A percentile compares a stretch with the other conserved stretches of the same genome.
Evolutionary conservation across 2,113 vertebrate genomes (phyloP).

Genomic region (Erythrocebus patas): DNA sequence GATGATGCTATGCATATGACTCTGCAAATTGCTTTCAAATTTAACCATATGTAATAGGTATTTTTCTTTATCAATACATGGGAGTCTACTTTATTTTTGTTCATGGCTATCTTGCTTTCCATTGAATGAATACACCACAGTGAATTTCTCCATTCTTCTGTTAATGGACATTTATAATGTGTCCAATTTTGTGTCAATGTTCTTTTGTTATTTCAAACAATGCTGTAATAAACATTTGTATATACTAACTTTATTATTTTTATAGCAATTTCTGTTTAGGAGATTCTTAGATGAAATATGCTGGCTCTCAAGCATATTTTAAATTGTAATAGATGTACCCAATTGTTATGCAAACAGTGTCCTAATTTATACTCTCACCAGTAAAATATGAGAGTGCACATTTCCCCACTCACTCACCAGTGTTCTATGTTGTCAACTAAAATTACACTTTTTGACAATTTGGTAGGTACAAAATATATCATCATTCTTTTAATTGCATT

Average conservation of each 20-base stretch:
- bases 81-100: not conserved
- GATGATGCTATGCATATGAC: not conserved
- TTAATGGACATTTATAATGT: not conserved
- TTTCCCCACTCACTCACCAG: not conserved
- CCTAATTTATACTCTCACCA: not conserved
- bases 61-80: not conserved
- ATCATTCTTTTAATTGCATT: not conserved
- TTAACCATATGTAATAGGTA: not conserved
- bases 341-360: not conserved
- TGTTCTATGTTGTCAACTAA: not conserved
- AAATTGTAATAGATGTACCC: not conserved
- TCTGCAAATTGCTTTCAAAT: not conserved
- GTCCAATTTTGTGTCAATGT: not conserved
- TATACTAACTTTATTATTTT: not conserved
- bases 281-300: not conserved
- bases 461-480: not conserved
- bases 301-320: not conserved
- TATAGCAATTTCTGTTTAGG: not conserved
- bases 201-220: slow-evolving; percentile 5
- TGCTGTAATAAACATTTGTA: not conserved
- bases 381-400: not conserved
- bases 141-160: not conserved
- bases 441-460: not conserved
- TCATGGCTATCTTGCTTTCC: not conserved
- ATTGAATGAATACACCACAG: not conserved